Percentiles rank a stretch among this genome's conserved stretches.
Evolutionary conservation across 53 echinoderm and acorn worm species (phyloP).

Genomic region (Glandiceps talaboti): DNA sequence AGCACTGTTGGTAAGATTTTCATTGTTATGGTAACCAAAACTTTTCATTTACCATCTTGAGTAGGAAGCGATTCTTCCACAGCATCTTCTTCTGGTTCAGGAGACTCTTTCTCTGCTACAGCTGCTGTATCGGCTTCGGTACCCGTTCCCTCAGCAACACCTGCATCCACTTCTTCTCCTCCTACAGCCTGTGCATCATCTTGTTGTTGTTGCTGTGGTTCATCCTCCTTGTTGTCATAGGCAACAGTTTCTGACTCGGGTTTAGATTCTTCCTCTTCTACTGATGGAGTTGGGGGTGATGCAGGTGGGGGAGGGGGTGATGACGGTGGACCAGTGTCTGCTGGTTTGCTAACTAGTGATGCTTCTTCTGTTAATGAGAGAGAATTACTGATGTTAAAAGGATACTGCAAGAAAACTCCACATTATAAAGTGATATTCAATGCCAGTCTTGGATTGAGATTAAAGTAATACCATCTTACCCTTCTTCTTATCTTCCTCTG

Average conservation of each 20-base stretch:
- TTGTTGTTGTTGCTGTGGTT: neutral
- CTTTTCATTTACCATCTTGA: neutral
- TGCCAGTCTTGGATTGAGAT: too few relatives aligned
- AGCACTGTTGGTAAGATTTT: too few relatives aligned
- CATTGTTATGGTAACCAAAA: too few relatives aligned
- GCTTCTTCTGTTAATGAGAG: neutral
- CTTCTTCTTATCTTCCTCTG: conserved; percentile 8
- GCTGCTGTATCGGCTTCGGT: neutral
- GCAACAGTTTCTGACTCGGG: conserved; percentile 3
- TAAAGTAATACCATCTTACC: too few relatives aligned
- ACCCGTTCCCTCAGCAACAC: conserved; percentile 16
- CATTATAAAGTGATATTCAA: too few relatives aligned
- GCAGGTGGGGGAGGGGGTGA: conserved; percentile 20
- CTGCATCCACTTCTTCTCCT: conserved; percentile 5
- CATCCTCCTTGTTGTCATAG: neutral
- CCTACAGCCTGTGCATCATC: neutral
- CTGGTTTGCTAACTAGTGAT: neutral
- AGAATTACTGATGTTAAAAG: neutral
- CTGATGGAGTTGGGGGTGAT: conserved; percentile 10
- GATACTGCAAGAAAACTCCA: too few relatives aligned
- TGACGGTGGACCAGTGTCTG: conserved; percentile 39
- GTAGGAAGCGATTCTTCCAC: neutral
- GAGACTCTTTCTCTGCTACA: neutral
- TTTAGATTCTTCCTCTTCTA: conserved; percentile 1
- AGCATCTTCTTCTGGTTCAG: neutral